Evolutionary conservation across 2,797 vertebrate species (phyloP), one percentile per base, ranked within the genome.

Genomic region (Columba guinea): DNA sequence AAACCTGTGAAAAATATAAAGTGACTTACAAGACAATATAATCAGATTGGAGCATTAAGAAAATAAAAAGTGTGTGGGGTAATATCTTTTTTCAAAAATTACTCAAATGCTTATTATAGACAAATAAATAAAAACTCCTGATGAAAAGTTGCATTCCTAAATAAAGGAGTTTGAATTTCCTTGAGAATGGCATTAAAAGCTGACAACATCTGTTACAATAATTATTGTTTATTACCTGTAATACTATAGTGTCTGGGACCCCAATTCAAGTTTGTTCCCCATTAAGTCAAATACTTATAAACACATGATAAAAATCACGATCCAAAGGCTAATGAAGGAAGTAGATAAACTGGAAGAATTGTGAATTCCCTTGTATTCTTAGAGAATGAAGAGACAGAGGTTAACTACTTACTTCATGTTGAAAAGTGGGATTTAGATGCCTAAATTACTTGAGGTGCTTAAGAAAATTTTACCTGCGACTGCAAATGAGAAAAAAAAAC

Each of bases 151-250:
- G 16, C 15, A 56, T 78, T 86, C 52, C 71, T 34, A 90, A 81
- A 86, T 74, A 78, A 76, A 80, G 26, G 8, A 71, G 13, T 74
- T 59, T 49, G 22, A 83, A 52, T 84, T 74, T 86, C 49, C 41
- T 67, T 88, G n/a, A 84, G 59, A 86, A 81, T 32, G 30, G 51
- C 90, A 65, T 46, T 73, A 81, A 78, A 88, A 95, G 12, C 55
- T 91, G 56, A 55, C 32, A 65, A 83, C 73, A 90, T 86, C 81
- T 94, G 75, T 63, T 78, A 53, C 37, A 74, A 35, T 82, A 87
- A 95, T 80, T 85, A 74, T 90, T 87, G 34, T 53, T 74, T 83
- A 83, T 85, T 92, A 90, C 78, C 90, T 91, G 37, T 78, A 75
- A 71, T 85, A 74, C 8, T 52, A 19, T 53, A 28, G 18, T 68